A percentile compares a stretch with the other conserved stretches of the same genome.
These are phyloP conservation scores for Thermophis baileyi DNA, from an alignment of 2,113 vertebrate species.

Conservation along the genomic window DNA sequence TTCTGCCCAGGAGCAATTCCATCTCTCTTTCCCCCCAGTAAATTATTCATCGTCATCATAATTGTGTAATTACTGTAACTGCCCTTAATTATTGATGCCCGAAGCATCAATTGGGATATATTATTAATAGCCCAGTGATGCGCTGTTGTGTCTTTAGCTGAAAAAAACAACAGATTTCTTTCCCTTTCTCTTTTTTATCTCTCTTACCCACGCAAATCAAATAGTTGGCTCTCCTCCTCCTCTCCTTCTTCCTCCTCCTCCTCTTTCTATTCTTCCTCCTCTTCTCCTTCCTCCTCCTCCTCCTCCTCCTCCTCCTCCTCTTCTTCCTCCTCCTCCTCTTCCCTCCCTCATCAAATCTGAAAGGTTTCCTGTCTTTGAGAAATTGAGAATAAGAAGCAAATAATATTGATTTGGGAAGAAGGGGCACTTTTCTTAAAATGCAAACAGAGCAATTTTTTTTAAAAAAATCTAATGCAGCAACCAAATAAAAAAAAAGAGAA, in stretches of 20 bases:
- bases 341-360: not conserved
- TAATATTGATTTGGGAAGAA: not conserved
- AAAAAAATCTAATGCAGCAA: not conserved
- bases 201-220: not conserved
- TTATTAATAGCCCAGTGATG: constrained; percentile 82
- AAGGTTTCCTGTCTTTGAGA: not conserved
- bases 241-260: too few species aligned
- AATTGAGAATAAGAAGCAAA: not conserved
- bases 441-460: not conserved
- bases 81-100: constrained; percentile 91
- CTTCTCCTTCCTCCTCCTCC: too few species aligned
- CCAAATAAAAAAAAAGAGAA: not conserved
- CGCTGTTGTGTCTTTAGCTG: constrained; percentile 75
- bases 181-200: not conserved
- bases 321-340: too few species aligned
- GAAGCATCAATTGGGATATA: constrained; percentile 81
- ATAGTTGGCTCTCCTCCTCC: not conserved
- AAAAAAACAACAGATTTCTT: not conserved
- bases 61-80: constrained; percentile 92
- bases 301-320: too few species aligned
- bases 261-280: accelerated
- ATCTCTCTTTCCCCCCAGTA: constrained; percentile 68
- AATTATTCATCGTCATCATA: constrained; percentile 93
- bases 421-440: not conserved
- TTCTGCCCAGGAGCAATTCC: constrained; percentile 34